phyloP scores from a whole-genome alignment of 1,140 invertebrate genomes.

The Tenebrio molitor region DNA sequence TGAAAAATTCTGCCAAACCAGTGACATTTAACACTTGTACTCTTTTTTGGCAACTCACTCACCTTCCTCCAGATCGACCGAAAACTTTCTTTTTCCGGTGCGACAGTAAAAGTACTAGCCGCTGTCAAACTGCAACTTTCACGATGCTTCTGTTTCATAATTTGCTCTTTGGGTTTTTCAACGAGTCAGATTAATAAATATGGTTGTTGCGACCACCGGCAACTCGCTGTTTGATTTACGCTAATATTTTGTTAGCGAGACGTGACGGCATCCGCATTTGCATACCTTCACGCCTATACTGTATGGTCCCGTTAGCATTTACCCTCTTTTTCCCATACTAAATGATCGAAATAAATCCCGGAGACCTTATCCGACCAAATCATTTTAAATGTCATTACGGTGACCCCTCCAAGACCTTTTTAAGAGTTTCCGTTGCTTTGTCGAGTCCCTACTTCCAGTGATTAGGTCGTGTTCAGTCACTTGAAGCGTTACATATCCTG shows the following conservation, averaged over 20 bases:
- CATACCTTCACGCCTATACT: not conserved
- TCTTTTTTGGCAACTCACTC: too few species aligned
- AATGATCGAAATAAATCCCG: not conserved
- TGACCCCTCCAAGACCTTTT: slow-evolving; percentile 47
- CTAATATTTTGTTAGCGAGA: not conserved
- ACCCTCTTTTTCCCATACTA: not conserved
- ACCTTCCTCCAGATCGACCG: too few species aligned
- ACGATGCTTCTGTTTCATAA: not conserved
- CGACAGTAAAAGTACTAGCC: not conserved
- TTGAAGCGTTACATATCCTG: slow-evolving; percentile 46
- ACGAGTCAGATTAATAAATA: not conserved
- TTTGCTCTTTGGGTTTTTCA: not conserved
- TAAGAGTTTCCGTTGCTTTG: slow-evolving; percentile 47
- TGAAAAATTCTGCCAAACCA: too few species aligned
- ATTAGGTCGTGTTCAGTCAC: slow-evolving; percentile 47
- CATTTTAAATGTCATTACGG: slow-evolving; percentile 7
- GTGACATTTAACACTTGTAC: too few species aligned
- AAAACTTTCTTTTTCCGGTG: not conserved
- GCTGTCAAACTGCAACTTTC: not conserved
- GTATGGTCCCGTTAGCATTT: not conserved
- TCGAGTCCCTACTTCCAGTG: slow-evolving; percentile 13
- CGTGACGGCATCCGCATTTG: slow-evolving; percentile 2
- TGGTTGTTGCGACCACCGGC: not conserved
- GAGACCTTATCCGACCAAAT: not conserved
- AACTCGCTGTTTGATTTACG: not conserved